A percentile compares a stretch with the other conserved stretches of the same genome.
phyloP scores from a whole-genome alignment of 1,140 invertebrate genomes.

The Drosophila lacteicornis region DNA sequence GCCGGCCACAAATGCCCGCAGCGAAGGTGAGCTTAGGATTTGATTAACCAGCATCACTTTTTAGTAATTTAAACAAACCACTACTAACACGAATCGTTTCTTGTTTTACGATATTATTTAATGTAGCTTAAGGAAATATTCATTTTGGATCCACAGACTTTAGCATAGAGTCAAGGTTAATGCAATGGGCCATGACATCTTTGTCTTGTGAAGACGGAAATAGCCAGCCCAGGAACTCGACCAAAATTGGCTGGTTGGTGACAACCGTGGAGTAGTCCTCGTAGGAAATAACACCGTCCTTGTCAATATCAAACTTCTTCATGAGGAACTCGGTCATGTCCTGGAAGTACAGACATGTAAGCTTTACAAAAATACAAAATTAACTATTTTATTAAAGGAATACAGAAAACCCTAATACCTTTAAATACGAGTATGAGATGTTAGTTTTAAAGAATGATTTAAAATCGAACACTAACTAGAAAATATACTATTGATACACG shows the following conservation, averaged over 20 bases:
- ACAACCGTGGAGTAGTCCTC: constrained; percentile 89
- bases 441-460: no score
- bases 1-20: constrained; percentile 43
- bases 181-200: constrained; percentile 39
- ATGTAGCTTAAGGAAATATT: not conserved
- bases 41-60: constrained; percentile 6
- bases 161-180: constrained; percentile 22
- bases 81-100: not conserved
- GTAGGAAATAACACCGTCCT: constrained; percentile 90
- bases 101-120: not conserved
- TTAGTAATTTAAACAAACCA: constrained; percentile 2
- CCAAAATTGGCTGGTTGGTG: constrained; percentile 87
- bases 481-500: no score
- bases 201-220: constrained; percentile 86
- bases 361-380: not conserved
- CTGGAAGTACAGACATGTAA: not conserved
- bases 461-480: no score
- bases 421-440: no score
- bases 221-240: constrained; percentile 92
- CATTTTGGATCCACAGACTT: not conserved
- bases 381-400: not conserved
- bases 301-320: constrained; percentile 91
- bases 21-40: constrained; percentile 16
- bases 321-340: constrained; percentile 88
- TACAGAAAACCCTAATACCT: no score